Percentiles rank a stretch among this genome's conserved stretches.
Evolutionary conservation across 2,113 vertebrate species (phyloP).

Genomic region (Bos taurus): ARS-UCD2.0 NC_037346.1:11073001-11073500

Average conservation of each 20-base stretch:
- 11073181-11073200: background rate
- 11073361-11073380: background rate
- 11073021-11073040: background rate
- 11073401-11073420: background rate
- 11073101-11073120: background rate
- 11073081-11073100: background rate
- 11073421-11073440: background rate
- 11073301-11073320: background rate
- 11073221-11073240: background rate
- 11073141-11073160: background rate
- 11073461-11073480: background rate
- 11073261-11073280: background rate
- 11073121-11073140: background rate
- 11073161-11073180: background rate
- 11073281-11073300: background rate
- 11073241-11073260: background rate
- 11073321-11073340: background rate
- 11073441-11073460: background rate
- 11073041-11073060: background rate
- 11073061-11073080: background rate
- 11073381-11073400: background rate
- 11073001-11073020: background rate
- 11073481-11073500: background rate
- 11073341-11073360: background rate
- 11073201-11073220: background rate